Evolutionary conservation across 2,113 vertebrate species (phyloP), one percentile per base, ranked within the genome.

Genomic region (Odontophorus gujanensis): DNA sequence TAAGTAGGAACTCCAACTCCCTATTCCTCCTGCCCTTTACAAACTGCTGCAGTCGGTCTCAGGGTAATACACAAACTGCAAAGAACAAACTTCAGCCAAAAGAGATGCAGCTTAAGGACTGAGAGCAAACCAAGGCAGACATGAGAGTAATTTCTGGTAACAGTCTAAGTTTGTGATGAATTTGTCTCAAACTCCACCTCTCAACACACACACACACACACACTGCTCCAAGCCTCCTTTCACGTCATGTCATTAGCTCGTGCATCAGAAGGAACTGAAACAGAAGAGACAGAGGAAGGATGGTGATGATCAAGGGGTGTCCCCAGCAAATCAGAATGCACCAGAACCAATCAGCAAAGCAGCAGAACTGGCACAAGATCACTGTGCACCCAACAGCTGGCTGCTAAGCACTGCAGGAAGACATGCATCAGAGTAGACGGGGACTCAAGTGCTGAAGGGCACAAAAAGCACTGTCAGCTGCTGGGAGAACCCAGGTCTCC

Each of bases 251-350:
- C 73, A 86, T 26, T 3, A 51, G 48, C 93, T 95, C 89, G 40
- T 13, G 40, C 5, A 0, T 86, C 79, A 81, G 74, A 62, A 91
- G 74, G 69, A 21, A 15, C 59, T 9, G 78, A 91, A 94, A 91
- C 69, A 65, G 34, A 13, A 90, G 85, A 53, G 91, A 75, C 3
- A 5, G 69, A 68, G 3, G 2, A 57, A 85, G 72, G 89, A 90
- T 50, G 81, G 58, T 58, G 88, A 73, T 94, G 95, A 97, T 95
- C 94, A 97, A 89, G 74, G 94, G 97, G 97, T 97, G 97, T 96
- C 96, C 78, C 75, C 73, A 95, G 94, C 89, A 97, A 96, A 97
- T 92, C 20, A 95, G 92, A 86, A 63, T 11, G 55, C 69, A 94
- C 48, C 63, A 43, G 92, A 97, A 91, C 71, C 58, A 91, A 92